phyloP scores from a whole-genome alignment of 2,888 invertebrate species.

The Chorisops tibialis region DNA sequence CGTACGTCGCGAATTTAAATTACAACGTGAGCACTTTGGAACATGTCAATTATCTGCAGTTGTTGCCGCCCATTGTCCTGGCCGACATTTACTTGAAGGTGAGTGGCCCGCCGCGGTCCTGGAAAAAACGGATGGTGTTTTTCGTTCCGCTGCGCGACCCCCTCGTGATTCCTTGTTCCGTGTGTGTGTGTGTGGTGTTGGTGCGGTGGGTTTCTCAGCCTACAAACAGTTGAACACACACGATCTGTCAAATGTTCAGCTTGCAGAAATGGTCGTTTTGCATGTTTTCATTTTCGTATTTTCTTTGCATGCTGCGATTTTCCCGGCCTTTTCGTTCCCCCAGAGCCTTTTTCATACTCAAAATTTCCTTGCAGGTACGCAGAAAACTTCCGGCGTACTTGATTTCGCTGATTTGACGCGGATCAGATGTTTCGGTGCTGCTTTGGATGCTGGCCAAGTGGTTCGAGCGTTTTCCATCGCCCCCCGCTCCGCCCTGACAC shows the following conservation, averaged over 20 bases:
- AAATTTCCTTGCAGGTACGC: conserved; percentile 3
- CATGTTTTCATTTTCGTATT: conserved; percentile 2
- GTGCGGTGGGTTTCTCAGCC: too few species aligned
- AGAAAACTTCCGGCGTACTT: conserved; percentile 10
- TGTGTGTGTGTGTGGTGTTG: not conserved
- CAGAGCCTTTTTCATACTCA: too few species aligned
- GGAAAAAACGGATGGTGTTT: too few species aligned
- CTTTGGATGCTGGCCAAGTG: conserved; percentile 6
- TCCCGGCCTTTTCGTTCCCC: not conserved
- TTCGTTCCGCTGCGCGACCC: not conserved
- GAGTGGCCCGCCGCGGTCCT: conserved; percentile 35
- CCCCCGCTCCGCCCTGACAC: not conserved
- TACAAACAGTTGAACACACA: not conserved
- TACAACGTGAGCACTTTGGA: conserved; percentile 45
- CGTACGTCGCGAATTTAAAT: conserved; percentile 45
- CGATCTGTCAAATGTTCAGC: conserved; percentile 13
- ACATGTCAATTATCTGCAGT: conserved; percentile 44
- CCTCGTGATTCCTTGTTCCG: conserved; percentile 3
- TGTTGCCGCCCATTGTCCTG: conserved; percentile 47
- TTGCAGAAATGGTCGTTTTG: not conserved
- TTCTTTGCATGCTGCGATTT: not conserved
- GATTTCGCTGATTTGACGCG: conserved; percentile 27
- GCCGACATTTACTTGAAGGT: conserved; percentile 50
- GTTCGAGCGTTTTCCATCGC: not conserved
- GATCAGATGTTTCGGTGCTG: conserved; percentile 25